These are phyloP conservation scores for Drosophila biarmipes DNA, from an alignment of 1,140 invertebrate species.

Conservation along the genomic window DNA sequence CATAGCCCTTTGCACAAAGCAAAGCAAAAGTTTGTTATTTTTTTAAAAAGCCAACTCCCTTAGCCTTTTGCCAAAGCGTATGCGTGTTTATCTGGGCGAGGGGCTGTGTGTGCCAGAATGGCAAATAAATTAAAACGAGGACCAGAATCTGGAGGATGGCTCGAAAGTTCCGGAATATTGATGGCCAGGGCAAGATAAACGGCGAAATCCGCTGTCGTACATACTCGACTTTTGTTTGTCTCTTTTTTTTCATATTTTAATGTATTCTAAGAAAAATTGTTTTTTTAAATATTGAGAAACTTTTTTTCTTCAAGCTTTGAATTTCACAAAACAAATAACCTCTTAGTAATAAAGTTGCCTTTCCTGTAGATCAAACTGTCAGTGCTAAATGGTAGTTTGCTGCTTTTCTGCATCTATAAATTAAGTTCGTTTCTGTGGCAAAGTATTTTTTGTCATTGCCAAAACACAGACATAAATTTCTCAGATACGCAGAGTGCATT, in stretches of 20 bases:
- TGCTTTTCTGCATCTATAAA: not conserved
- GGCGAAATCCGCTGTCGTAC: slow-evolving; percentile 33
- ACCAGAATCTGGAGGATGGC: slow-evolving; percentile 53
- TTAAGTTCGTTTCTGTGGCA: not conserved
- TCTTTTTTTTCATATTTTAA: slow-evolving; percentile 6
- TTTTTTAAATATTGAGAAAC: slow-evolving; percentile 5
- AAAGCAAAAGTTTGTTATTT: slow-evolving; percentile 73
- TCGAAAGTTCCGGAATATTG: slow-evolving; percentile 52
- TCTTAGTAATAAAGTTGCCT: not conserved
- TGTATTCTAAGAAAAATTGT: slow-evolving; percentile 1
- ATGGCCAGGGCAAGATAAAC: slow-evolving; percentile 32
- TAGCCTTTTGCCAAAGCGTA: slow-evolving; percentile 57
- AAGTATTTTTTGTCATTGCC: not conserved
- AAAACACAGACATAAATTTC: slow-evolving; percentile 1
- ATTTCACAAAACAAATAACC: not conserved
- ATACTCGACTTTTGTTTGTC: slow-evolving; percentile 5
- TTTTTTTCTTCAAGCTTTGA: not conserved
- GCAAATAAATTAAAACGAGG: slow-evolving; percentile 81
- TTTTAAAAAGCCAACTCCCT: slow-evolving; percentile 72
- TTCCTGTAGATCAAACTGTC: not conserved
- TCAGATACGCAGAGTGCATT: not conserved
- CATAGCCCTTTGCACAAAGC: slow-evolving; percentile 70
- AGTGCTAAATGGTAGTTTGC: not conserved
- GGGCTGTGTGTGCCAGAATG: slow-evolving; percentile 26
- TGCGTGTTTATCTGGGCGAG: slow-evolving; percentile 24